Conservation (phyloP, 2,888 invertebrate genomes). For the Tridacna gigas region DNA sequence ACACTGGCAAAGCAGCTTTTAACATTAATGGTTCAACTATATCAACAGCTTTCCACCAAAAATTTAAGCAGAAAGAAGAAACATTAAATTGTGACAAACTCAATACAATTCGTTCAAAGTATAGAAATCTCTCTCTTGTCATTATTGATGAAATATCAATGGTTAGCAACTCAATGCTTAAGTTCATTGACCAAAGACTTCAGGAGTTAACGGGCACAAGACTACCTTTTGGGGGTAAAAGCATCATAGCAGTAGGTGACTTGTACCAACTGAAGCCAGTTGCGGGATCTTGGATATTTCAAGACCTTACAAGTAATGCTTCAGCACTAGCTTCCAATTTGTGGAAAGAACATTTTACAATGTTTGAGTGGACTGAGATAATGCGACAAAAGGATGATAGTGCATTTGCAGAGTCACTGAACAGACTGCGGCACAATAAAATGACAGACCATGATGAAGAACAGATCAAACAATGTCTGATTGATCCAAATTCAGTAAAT, state of each 20-base stretch:
- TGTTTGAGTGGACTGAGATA: conserved; percentile 61
- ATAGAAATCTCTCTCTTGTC: conserved; percentile 52
- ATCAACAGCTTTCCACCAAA: conserved; percentile 50
- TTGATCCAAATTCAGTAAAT: neutral
- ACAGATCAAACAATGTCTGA: conserved; percentile 10
- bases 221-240: conserved; percentile 59
- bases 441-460: conserved; percentile 44
- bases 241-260: conserved; percentile 62
- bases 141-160: conserved; percentile 65
- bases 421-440: conserved; percentile 51
- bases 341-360: conserved; percentile 62
- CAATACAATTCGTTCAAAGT: conserved; percentile 55
- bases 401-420: conserved; percentile 50
- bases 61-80: conserved; percentile 47
- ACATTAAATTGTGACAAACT: conserved; percentile 48
- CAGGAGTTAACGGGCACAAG: conserved; percentile 55
- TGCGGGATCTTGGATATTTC: conserved; percentile 56
- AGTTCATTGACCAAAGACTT: conserved; percentile 56
- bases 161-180: conserved; percentile 56
- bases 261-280: conserved; percentile 63
- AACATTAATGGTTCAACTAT: conserved; percentile 60
- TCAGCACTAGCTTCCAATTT: conserved; percentile 52
- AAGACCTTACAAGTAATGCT: conserved; percentile 41
- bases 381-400: conserved; percentile 63
- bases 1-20: conserved; percentile 57